Evolutionary conservation across 37 sponge, comb jelly and placozoan genomes (phyloP), one percentile per base, ranked within the genome.

Genomic region (Lycopodina hypogea): DNA sequence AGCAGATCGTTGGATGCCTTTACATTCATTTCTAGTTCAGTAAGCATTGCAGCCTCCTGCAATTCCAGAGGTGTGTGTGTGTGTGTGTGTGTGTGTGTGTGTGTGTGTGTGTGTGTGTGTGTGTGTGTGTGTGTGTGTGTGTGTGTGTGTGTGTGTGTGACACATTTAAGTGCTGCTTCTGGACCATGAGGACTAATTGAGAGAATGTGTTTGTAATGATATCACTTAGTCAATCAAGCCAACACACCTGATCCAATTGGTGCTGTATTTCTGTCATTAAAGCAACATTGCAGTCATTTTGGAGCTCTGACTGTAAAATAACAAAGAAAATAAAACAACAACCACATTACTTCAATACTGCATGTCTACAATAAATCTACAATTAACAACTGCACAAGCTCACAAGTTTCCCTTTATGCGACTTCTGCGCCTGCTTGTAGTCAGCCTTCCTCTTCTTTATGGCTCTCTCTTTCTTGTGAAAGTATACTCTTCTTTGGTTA

Each of bases 191-290:
- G 3, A 58, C 21, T 6, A 58, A 58, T 6, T 58, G 59, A 15
- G 11, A 11, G 26, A 6, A 58, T 26, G 23, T 58, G 14, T 18
- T 21, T 58, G 17, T 19, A 58, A 26, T 24, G 34, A 65, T 33
- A 9, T 28, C 35, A 65, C 11, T 9, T 24, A 32, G 66, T 34
- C 30, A 33, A 30, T 65, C 30, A 30, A 19, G 35, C 35, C 34
- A 19, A 65, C 18, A 4, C 41, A 88, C 88, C 78, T 88, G 77
- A 23, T 81, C 76, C n/a, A 88, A 64, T 38, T 74, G 82, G 7
- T 56, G 9, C 57, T 78, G 78, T 18, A 82, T 72, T 1, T 77
- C 78, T 18, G 77, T 50, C n/a, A 82, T 36, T 14, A 67, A 50
- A 19, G 1, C 55, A 22, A 57, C 2, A 26, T 82, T 56, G 22